phyloP scores from a whole-genome alignment of 2,113 vertebrate species.

The Oceanites oceanicus region DNA sequence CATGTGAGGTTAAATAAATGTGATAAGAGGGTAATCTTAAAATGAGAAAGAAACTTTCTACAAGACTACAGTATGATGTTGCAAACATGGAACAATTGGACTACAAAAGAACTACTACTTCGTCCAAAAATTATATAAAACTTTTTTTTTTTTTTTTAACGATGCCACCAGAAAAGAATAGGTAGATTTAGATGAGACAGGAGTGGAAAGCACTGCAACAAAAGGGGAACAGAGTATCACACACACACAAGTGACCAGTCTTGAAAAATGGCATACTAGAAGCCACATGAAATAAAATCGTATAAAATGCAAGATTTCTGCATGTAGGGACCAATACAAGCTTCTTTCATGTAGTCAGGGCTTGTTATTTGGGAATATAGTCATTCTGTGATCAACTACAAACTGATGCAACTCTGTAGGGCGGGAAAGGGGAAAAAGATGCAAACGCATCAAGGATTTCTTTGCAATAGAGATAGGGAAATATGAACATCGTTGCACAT shows the following conservation, averaged over 20 bases:
- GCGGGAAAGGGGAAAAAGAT: rapidly evolving
- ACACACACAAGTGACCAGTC: not conserved
- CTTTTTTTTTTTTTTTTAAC: not conserved
- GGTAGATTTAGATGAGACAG: not conserved
- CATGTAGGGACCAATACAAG: not conserved
- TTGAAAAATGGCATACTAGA: not conserved
- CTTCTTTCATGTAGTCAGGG: not conserved
- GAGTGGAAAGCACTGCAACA: not conserved
- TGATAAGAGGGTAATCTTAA: not conserved
- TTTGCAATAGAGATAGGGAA: not conserved
- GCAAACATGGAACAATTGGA: not conserved
- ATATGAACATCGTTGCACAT: not conserved
- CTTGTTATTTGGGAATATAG: not conserved
- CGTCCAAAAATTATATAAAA: rapidly evolving
- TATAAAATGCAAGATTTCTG: not conserved
- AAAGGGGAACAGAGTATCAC: not conserved
- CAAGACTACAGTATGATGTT: not conserved
- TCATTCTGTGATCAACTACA: not conserved
- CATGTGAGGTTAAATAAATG: not conserved
- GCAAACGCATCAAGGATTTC: not conserved
- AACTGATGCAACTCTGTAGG: not conserved
- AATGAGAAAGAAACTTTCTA: not conserved
- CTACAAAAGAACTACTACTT: not conserved
- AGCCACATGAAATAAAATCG: not conserved
- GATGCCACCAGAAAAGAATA: not conserved